A percentile compares a stretch with the other conserved stretches of the same genome.
Evolutionary conservation across 2,797 vertebrate genomes (phyloP).

Genomic region (Stomatorhinus walkeri): DNA sequence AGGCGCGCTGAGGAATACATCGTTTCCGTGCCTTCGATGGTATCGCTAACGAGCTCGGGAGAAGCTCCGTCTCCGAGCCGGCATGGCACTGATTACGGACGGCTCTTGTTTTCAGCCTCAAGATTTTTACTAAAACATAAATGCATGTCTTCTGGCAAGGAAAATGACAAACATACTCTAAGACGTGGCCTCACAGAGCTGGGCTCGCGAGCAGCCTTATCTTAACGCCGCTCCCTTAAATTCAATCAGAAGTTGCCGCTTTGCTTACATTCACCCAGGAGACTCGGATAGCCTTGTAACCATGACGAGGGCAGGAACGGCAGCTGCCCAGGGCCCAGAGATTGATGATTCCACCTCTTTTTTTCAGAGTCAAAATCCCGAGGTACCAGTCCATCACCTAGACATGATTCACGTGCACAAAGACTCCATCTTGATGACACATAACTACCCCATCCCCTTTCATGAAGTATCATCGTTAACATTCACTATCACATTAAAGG

Average conservation of each 20-base stretch:
- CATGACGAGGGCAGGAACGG: constrained; percentile 5
- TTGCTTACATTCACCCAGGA: not conserved
- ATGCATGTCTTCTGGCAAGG: not conserved
- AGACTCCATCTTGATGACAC: not conserved
- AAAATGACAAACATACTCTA: not conserved
- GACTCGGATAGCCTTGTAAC: not conserved
- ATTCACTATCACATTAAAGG: not conserved
- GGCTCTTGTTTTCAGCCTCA: not conserved
- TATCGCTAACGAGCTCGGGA: not conserved
- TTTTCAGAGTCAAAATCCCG: not conserved
- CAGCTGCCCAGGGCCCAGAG: not conserved
- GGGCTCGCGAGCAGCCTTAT: not conserved
- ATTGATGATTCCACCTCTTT: constrained; percentile 25
- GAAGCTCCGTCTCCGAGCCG: not conserved
- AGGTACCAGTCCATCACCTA: not conserved
- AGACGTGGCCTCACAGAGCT: not conserved
- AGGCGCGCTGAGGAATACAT: not conserved
- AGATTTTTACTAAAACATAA: not conserved
- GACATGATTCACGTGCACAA: not conserved
- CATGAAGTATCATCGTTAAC: not conserved
- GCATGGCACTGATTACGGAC: not conserved
- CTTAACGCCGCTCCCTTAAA: not conserved
- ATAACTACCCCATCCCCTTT: not conserved
- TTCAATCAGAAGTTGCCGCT: not conserved
- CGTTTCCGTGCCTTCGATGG: not conserved